Percentiles rank a stretch among this genome's conserved stretches.
Conservation (phyloP, 2,113 vertebrate genomes). For the Tupaia tana region DNA sequence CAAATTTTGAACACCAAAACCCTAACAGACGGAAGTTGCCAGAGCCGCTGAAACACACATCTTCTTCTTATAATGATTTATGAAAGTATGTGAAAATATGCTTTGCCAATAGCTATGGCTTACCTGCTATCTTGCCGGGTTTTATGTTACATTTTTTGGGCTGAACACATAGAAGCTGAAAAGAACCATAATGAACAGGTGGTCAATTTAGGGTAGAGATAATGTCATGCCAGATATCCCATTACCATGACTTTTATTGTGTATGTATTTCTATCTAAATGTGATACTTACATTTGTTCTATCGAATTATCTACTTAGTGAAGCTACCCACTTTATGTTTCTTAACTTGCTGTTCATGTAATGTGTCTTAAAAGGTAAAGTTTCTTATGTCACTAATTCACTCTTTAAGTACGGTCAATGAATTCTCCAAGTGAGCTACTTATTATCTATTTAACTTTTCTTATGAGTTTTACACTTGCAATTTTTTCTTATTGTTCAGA, state of each 20-base stretch:
- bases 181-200: not conserved
- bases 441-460: not conserved
- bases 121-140: conserved; percentile 8
- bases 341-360: not conserved
- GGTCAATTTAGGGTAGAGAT: not conserved
- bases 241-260: not conserved
- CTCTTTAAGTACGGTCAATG: not conserved
- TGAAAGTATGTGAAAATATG: conserved; percentile 13
- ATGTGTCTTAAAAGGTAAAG: not conserved
- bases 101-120: not conserved
- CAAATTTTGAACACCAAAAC: not conserved
- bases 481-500: not conserved
- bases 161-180: not conserved
- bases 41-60: not conserved
- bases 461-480: not conserved
- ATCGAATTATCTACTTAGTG: not conserved
- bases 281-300: not conserved
- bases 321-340: not conserved
- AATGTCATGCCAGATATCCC: not conserved
- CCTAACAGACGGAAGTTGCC: not conserved
- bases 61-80: conserved; percentile 9
- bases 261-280: not conserved
- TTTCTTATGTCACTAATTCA: not conserved
- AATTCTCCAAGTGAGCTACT: not conserved
- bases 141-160: not conserved